These are phyloP conservation scores for Carollia perspicillata DNA, from an alignment of 2,113 vertebrate species.

Conservation along the genomic window DNA sequence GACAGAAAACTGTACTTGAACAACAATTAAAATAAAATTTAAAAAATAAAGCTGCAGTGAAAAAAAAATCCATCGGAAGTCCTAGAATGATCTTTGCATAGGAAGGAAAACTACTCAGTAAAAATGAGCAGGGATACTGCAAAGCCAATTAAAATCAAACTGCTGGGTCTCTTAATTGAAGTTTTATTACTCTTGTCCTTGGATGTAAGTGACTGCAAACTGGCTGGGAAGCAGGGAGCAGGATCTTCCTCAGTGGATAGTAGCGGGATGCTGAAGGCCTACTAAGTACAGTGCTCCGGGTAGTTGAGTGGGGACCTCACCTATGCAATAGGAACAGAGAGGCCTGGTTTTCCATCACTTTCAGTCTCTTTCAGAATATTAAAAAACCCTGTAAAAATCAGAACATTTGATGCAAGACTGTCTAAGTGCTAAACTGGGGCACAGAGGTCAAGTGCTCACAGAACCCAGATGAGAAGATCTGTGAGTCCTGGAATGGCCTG, in stretches of 20 bases:
- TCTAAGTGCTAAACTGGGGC: background rate
- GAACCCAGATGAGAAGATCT: background rate
- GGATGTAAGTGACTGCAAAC: background rate
- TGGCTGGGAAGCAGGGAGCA: background rate
- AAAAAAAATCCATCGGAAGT: background rate
- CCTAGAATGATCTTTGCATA: background rate
- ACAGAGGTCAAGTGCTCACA: background rate
- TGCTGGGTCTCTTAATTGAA: constrained; percentile 24
- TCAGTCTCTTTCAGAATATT: background rate
- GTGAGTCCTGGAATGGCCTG: background rate
- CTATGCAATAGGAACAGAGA: background rate
- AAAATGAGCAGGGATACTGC: background rate
- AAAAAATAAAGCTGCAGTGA: too few relatives aligned
- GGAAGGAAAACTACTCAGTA: background rate
- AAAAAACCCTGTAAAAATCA: background rate
- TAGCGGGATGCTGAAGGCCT: background rate
- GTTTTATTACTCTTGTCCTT: constrained; percentile 24
- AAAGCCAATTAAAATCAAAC: constrained; percentile 38
- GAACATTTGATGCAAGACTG: background rate
- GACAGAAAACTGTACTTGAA: too few relatives aligned
- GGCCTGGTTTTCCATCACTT: background rate
- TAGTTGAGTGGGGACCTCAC: background rate
- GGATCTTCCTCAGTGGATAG: background rate
- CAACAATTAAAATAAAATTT: too few relatives aligned
- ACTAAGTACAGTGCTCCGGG: background rate